Conservation (phyloP, 2,888 invertebrate species). For the Caenorhabditis sp. region DNA sequence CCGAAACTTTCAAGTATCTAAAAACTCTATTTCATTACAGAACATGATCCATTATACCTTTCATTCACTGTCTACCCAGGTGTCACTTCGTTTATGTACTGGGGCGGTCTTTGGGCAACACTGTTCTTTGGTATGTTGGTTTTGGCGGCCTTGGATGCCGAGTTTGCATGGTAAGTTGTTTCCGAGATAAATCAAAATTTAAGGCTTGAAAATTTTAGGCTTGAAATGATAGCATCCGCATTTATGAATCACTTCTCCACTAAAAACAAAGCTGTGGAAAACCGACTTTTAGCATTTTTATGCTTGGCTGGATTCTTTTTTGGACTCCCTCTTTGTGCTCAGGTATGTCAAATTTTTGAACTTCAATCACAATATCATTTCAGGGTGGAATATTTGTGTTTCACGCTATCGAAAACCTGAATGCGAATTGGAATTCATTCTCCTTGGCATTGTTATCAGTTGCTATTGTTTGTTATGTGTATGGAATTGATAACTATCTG, state of each 20-base stretch:
- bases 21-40: slow-evolving; percentile 57
- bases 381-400: slow-evolving; percentile 81
- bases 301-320: slow-evolving; percentile 79
- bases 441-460: slow-evolving; percentile 76
- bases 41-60: slow-evolving; percentile 79
- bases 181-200: neutral
- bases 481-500: slow-evolving; percentile 80
- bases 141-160: slow-evolving; percentile 76
- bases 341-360: slow-evolving; percentile 53
- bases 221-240: slow-evolving; percentile 81
- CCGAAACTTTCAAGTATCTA: neutral
- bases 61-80: slow-evolving; percentile 81
- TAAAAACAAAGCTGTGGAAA: slow-evolving; percentile 78
- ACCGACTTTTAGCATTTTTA: slow-evolving; percentile 74
- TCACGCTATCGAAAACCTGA: slow-evolving; percentile 81
- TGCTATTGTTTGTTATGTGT: slow-evolving; percentile 79
- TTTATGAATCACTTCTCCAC: slow-evolving; percentile 79
- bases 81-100: slow-evolving; percentile 79
- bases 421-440: slow-evolving; percentile 82
- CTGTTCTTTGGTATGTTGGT: slow-evolving; percentile 80
- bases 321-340: slow-evolving; percentile 80
- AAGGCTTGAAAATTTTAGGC: slow-evolving; percentile 66
- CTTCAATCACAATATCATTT: neutral
- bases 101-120: slow-evolving; percentile 80
- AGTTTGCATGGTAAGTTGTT: slow-evolving; percentile 71